Conservation (phyloP, 2,113 vertebrate species). For the Leptosomus discolor region DNA sequence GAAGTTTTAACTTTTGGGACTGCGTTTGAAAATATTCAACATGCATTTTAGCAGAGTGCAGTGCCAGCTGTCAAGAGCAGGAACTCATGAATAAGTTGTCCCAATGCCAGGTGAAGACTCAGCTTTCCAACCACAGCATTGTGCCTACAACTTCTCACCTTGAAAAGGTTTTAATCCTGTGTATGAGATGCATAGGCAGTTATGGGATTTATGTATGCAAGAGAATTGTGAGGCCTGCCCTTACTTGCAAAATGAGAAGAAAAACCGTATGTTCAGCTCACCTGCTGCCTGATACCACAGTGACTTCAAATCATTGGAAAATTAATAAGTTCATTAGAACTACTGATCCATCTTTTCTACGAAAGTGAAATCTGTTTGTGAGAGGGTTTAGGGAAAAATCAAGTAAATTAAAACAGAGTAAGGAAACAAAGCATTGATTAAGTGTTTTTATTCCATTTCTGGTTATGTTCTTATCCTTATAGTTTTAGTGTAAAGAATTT, state of each 20-base stretch:
- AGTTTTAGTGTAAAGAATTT: background rate
- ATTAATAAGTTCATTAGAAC: background rate
- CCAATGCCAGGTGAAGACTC: background rate
- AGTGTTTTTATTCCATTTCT: background rate
- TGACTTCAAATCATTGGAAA: constrained; percentile 14
- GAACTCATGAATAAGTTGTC: background rate
- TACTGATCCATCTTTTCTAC: background rate
- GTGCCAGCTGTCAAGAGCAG: background rate
- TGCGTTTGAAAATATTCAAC: background rate
- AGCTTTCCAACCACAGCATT: constrained; percentile 3
- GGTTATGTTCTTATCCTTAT: background rate
- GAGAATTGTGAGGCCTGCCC: background rate
- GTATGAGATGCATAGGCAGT: background rate
- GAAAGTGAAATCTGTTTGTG: background rate
- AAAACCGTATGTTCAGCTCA: background rate
- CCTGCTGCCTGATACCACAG: background rate
- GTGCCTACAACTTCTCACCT: constrained; percentile 9
- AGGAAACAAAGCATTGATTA: background rate
- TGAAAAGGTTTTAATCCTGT: constrained; percentile 14
- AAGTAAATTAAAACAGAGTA: background rate
- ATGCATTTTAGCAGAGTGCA: background rate
- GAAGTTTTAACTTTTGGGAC: background rate
- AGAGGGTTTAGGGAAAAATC: background rate
- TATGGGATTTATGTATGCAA: constrained; percentile 9
- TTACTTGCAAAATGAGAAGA: constrained; percentile 17